phyloP scores from a whole-genome alignment of 2,888 invertebrate species.

The Brachypalpus laphriformis region DNA sequence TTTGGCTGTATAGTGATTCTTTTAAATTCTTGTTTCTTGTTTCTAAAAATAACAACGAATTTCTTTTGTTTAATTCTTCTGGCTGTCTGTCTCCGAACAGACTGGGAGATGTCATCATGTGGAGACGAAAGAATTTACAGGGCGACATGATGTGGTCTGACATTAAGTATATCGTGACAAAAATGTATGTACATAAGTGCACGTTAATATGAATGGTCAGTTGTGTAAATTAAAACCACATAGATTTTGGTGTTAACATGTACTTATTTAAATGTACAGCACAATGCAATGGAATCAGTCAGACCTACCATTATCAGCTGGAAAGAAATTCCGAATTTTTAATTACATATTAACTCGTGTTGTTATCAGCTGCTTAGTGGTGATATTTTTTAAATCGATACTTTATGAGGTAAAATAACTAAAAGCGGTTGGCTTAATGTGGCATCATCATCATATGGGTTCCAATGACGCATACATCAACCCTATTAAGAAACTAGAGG shows the following conservation, averaged over 20 bases:
- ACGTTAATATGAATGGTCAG: not conserved
- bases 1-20: not conserved
- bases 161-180: not conserved
- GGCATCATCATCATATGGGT: too few species aligned
- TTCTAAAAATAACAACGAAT: slow-evolving; percentile 48
- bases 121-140: not conserved
- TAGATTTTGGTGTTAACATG: not conserved
- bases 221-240: not conserved
- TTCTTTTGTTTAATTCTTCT: slow-evolving; percentile 46
- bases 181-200: not conserved
- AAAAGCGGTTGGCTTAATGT: too few species aligned
- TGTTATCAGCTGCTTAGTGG: too few species aligned
- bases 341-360: too few species aligned
- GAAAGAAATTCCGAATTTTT: too few species aligned
- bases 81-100: not conserved
- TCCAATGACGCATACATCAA: too few species aligned
- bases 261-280: not conserved
- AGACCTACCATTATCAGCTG: too few species aligned
- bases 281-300: not conserved
- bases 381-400: too few species aligned
- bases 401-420: too few species aligned
- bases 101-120: slow-evolving; percentile 17
- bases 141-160: not conserved
- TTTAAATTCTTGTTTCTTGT: slow-evolving; percentile 14
- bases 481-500: too few species aligned